Evolutionary conservation across 2,888 invertebrate species (phyloP).

Genomic region (Antheraea assamensis): DNA sequence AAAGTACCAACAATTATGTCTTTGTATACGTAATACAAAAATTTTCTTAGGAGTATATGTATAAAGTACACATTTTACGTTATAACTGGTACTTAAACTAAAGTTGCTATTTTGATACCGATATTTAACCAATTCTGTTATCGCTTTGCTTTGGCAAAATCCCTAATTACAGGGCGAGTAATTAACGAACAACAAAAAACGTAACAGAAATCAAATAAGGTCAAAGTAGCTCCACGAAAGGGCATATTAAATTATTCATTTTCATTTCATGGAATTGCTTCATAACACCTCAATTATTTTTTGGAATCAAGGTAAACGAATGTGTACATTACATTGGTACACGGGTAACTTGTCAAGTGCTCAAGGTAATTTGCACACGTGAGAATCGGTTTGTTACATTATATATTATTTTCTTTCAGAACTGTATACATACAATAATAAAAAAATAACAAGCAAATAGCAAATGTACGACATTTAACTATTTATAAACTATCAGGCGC

Average conservation of each 20-base stretch:
- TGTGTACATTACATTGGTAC: neutral
- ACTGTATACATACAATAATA: neutral
- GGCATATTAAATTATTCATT: constrained; percentile 17
- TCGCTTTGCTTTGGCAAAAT: too few relatives aligned
- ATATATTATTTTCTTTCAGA: neutral
- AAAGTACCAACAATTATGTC: too few relatives aligned
- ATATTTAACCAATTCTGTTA: too few relatives aligned
- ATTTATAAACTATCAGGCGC: constrained; percentile 6
- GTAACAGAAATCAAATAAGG: neutral
- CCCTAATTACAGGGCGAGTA: too few relatives aligned
- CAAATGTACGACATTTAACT: neutral
- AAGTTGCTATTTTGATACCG: too few relatives aligned
- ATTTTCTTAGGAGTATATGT: too few relatives aligned
- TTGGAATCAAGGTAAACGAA: constrained; percentile 6
- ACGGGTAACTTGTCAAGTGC: neutral
- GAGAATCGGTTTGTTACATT: neutral
- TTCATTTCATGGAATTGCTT: neutral
- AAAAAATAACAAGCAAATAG: neutral
- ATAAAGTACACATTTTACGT: too few relatives aligned
- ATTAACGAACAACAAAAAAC: too few relatives aligned
- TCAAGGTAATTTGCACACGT: constrained; percentile 2
- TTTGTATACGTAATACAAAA: too few relatives aligned
- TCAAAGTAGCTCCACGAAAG: neutral
- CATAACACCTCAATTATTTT: neutral
- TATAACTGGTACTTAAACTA: too few relatives aligned